Conservation (phyloP, 2,113 vertebrate species). For the Callorhinus ursinus region DNA sequence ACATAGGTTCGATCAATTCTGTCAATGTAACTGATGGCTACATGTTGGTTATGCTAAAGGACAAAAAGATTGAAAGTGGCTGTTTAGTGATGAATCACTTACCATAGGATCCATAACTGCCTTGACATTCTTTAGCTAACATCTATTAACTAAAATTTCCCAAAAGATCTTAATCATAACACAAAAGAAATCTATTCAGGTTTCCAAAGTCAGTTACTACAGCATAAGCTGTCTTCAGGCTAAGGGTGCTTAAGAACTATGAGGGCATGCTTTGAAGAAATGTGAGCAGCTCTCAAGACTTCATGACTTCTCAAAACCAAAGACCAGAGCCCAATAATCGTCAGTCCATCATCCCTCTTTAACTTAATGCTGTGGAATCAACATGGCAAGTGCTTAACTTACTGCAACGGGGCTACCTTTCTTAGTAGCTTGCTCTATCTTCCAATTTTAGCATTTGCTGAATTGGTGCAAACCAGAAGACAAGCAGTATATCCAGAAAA, state of each 20-base stretch:
- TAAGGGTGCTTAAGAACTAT: not conserved
- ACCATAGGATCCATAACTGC: not conserved
- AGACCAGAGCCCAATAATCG: not conserved
- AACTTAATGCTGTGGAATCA: not conserved
- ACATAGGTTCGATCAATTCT: not conserved
- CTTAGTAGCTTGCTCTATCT: slow-evolving; percentile 15
- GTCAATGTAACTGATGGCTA: not conserved
- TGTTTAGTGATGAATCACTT: not conserved
- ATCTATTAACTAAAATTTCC: slow-evolving; percentile 5
- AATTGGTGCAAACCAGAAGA: slow-evolving; percentile 37
- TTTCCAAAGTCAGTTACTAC: not conserved
- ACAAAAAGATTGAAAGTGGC: not conserved
- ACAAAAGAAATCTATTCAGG: not conserved
- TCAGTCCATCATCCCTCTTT: not conserved
- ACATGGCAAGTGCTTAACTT: not conserved
- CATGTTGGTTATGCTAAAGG: not conserved
- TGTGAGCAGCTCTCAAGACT: not conserved
- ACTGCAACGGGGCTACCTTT: not conserved
- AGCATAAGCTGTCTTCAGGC: not conserved
- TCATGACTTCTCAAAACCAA: not conserved
- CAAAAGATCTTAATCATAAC: not conserved
- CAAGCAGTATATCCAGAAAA: not conserved
- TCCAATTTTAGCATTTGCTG: slow-evolving; percentile 40
- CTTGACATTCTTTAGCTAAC: not conserved
- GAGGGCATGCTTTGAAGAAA: not conserved